A percentile compares a stretch with the other conserved stretches of the same genome.
These are phyloP conservation scores for Hedychridium roseum DNA, from an alignment of 2,888 invertebrate species.

Conservation along the genomic window DNA sequence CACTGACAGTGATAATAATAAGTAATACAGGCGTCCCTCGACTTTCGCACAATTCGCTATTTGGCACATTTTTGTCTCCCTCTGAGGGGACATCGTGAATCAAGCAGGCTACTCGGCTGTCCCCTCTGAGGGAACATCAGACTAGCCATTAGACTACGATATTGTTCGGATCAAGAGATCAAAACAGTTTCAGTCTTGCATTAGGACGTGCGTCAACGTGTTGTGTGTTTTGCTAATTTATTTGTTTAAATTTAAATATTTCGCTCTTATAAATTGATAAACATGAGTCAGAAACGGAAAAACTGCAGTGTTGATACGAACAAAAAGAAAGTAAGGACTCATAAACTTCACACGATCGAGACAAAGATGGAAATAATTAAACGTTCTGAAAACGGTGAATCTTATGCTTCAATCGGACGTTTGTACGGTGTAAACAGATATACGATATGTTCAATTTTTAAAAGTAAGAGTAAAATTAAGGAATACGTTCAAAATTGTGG, in stretches of 20 bases:
- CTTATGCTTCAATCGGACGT: conserved; percentile 2
- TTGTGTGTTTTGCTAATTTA: conserved; percentile 10
- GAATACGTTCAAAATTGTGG: conserved; percentile 11
- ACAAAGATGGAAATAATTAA: conserved; percentile 11
- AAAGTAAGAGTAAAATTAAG: conserved; percentile 10
- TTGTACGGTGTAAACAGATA: conserved; percentile 8
- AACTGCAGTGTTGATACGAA: conserved; percentile 9
- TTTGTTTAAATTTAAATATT: conserved; percentile 11
- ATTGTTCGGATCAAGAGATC: conserved; percentile 9
- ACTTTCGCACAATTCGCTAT: too few species aligned
- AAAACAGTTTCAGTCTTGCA: conserved; percentile 13
- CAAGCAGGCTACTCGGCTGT: too few species aligned
- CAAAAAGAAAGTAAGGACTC: conserved; percentile 12
- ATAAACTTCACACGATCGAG: conserved; percentile 11
- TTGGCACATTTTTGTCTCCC: too few species aligned
- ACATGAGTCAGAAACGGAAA: conserved; percentile 4
- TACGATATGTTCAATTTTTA: conserved; percentile 10
- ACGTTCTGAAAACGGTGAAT: conserved; percentile 11
- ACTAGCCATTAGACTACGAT: neutral
- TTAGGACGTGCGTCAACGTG: conserved; percentile 8
- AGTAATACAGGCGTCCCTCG: too few species aligned
- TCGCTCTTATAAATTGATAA: neutral
- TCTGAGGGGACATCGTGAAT: too few species aligned
- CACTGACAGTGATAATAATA: too few species aligned
- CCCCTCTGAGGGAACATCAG: too few species aligned